A percentile compares a stretch with the other conserved stretches of the same genome.
Conservation (phyloP, 2,113 vertebrate species). For the Entelurus aequoreus region DNA sequence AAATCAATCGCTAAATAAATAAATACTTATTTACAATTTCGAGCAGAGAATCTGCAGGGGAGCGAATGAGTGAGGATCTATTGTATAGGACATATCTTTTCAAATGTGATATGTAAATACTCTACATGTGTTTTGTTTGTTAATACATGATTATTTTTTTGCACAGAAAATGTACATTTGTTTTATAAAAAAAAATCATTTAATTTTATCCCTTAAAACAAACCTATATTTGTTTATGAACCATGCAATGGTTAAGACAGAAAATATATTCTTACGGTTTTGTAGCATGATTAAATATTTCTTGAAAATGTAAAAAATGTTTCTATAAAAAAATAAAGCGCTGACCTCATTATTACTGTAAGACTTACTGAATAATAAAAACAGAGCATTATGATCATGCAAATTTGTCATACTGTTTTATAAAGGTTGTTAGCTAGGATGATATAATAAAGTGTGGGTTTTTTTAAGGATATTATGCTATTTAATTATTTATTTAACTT, state of each 20-base stretch:
- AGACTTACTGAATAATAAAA: constrained; percentile 20
- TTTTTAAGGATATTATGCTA: background rate
- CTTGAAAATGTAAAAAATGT: background rate
- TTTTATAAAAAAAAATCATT: background rate
- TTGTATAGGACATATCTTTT: constrained; percentile 33
- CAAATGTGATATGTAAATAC: constrained; percentile 53
- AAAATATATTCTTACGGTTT: background rate
- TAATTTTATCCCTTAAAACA: background rate
- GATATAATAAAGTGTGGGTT: too few species aligned
- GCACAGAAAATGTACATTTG: constrained; percentile 13
- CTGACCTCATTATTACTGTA: constrained; percentile 6
- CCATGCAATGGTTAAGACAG: background rate
- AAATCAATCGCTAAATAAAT: too few species aligned
- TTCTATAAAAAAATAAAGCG: background rate
- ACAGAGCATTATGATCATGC: constrained; percentile 6
- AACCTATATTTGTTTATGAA: constrained; percentile 2
- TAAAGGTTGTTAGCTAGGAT: background rate
- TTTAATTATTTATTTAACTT: background rate
- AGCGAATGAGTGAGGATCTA: too few species aligned
- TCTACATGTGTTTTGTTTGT: constrained; percentile 37
- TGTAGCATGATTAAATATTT: background rate
- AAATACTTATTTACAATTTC: too few species aligned
- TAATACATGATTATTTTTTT: constrained; percentile 43
- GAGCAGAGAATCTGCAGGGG: too few species aligned
- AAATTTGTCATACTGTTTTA: background rate